Conservation (phyloP, 2,888 invertebrate species). For the Chrysopilus asiliformis region DNA sequence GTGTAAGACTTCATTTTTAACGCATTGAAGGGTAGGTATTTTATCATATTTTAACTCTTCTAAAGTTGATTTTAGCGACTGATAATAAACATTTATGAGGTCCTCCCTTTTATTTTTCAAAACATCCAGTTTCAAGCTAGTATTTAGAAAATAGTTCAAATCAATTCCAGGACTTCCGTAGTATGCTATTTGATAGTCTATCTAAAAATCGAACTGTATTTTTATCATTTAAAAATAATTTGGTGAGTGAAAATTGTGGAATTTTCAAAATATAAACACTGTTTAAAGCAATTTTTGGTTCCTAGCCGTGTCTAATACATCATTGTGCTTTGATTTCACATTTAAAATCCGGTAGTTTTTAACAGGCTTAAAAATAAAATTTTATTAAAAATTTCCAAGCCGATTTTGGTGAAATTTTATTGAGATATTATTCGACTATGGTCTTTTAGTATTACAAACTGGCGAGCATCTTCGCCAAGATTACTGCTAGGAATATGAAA, state of each 20-base stretch:
- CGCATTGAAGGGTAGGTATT: background rate
- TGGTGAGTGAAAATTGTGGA: too few species aligned
- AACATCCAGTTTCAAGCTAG: slow-evolving; percentile 13
- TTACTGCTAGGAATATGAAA: too few species aligned
- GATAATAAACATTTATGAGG: slow-evolving; percentile 12
- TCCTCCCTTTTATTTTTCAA: slow-evolving; percentile 12
- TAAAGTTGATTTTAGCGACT: slow-evolving; percentile 17
- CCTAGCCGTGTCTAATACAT: too few species aligned
- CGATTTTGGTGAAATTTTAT: background rate
- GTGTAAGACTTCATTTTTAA: background rate
- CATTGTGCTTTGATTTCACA: too few species aligned
- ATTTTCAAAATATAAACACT: too few species aligned
- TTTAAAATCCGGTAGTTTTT: too few species aligned
- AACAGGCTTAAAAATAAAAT: too few species aligned
- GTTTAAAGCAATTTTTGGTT: too few species aligned
- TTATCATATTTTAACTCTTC: slow-evolving; percentile 18
- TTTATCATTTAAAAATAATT: background rate
- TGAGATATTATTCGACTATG: too few species aligned
- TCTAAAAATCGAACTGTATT: slow-evolving; percentile 15
- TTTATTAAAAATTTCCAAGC: background rate
- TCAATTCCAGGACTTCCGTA: slow-evolving; percentile 22
- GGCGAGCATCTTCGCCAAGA: too few species aligned
- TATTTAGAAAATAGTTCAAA: slow-evolving; percentile 16
- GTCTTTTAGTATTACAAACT: too few species aligned
- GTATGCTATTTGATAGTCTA: slow-evolving; percentile 32